Evolutionary conservation across 2,888 invertebrate species (phyloP).

Genomic region (Fissipunctia ypsillon): DNA sequence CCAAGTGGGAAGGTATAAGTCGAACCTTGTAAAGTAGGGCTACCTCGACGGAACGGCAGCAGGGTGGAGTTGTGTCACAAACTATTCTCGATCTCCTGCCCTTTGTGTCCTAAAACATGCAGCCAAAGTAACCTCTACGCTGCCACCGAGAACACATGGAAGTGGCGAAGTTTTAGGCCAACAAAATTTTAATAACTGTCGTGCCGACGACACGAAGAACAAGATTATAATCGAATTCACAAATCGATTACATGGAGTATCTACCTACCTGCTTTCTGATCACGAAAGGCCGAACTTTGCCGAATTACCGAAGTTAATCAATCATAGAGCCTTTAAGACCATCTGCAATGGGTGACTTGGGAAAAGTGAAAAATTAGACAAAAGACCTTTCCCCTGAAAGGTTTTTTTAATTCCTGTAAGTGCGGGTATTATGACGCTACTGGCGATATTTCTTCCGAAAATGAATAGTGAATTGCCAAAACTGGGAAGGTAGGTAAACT

Average conservation of each 20-base stretch:
- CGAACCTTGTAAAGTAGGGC: no score
- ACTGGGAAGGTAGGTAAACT: no score
- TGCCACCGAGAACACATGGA: no score
- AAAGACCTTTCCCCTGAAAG: background rate
- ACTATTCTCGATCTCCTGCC: no score
- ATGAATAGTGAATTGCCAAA: background rate
- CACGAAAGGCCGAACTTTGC: slow-evolving; percentile 44
- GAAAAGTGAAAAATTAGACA: slow-evolving; percentile 47
- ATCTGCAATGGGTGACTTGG: slow-evolving; percentile 45
- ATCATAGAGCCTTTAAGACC: slow-evolving; percentile 35
- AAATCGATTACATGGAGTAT: slow-evolving; percentile 53
- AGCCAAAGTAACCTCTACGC: no score
- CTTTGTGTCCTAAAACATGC: no score
- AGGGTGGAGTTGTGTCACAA: no score
- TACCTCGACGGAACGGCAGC: no score
- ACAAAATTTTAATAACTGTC: no score
- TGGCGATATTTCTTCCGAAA: background rate
- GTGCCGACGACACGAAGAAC: no score
- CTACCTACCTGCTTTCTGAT: slow-evolving; percentile 18
- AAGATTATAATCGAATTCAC: slow-evolving; percentile 46
- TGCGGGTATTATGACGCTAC: background rate
- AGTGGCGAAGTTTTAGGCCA: no score
- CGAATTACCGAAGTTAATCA: slow-evolving; percentile 57
- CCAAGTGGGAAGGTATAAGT: no score
- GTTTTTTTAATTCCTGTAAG: slow-evolving; percentile 29